A percentile compares a stretch with the other conserved stretches of the same genome.
Conservation (phyloP, 2,888 invertebrate genomes). For the Thera britannica region DNA sequence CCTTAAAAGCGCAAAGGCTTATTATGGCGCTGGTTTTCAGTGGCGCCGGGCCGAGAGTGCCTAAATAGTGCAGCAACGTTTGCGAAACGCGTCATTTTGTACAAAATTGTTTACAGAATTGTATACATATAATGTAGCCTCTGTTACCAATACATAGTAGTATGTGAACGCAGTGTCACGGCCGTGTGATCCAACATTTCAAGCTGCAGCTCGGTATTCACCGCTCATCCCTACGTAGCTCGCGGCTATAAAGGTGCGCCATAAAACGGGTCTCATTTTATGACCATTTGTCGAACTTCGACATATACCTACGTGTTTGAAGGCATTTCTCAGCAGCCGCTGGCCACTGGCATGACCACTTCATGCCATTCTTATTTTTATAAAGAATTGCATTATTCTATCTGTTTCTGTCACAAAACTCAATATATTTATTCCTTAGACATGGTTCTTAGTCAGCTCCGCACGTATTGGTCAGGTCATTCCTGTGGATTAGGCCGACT, state of each 20-base stretch:
- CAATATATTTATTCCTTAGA: too few relatives aligned
- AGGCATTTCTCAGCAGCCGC: constrained; percentile 71
- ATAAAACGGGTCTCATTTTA: constrained; percentile 82
- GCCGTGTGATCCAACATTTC: constrained; percentile 50
- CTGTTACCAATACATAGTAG: constrained; percentile 25
- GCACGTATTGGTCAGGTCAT: too few relatives aligned
- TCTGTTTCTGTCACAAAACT: constrained; percentile 46
- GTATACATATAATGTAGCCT: background rate
- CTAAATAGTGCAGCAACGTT: too few relatives aligned
- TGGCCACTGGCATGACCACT: constrained; percentile 75
- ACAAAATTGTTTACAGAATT: too few relatives aligned
- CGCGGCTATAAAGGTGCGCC: constrained; percentile 79
- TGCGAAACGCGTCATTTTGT: too few relatives aligned
- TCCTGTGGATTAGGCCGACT: too few relatives aligned
- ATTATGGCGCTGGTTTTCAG: too few relatives aligned
- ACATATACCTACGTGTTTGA: constrained; percentile 68
- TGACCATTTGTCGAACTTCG: constrained; percentile 81
- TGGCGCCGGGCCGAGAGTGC: too few relatives aligned
- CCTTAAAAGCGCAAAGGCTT: too few relatives aligned
- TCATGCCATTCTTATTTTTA: constrained; percentile 62
- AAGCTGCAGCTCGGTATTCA: constrained; percentile 59
- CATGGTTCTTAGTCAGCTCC: too few relatives aligned
- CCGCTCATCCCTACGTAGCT: constrained; percentile 73
- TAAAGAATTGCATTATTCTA: constrained; percentile 59
- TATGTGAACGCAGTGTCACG: constrained; percentile 41